Evolutionary conservation across 1,140 invertebrate genomes (phyloP).

Genomic region (Hestina assimilis): DNA sequence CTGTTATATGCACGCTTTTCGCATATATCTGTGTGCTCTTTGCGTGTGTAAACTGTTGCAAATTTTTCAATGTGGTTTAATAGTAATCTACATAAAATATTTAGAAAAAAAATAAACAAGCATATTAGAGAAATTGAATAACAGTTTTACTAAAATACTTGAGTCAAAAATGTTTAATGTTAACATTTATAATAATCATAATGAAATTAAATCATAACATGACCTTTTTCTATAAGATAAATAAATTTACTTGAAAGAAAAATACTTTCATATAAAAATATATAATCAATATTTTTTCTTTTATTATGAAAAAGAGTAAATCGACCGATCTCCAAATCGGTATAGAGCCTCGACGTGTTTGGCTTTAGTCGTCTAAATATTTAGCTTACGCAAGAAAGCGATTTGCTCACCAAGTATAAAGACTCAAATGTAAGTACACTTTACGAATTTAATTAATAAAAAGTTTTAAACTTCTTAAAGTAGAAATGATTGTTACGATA

Average conservation of each 20-base stretch:
- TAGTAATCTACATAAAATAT: neutral
- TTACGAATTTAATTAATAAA: constrained; percentile 56
- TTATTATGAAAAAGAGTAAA: neutral
- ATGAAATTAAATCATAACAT: too few relatives aligned
- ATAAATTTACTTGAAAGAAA: too few relatives aligned
- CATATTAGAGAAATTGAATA: too few relatives aligned
- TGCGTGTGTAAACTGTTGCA: constrained; percentile 36
- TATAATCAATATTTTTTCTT: neutral
- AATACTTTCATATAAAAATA: neutral
- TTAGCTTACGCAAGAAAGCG: constrained; percentile 20
- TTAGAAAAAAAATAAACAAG: neutral
- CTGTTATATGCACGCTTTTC: constrained; percentile 35
- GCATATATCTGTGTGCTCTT: constrained; percentile 40
- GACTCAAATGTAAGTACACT: constrained; percentile 40
- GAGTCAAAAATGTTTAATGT: too few relatives aligned
- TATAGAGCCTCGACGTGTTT: neutral
- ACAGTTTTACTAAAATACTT: too few relatives aligned
- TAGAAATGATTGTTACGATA: constrained; percentile 38
- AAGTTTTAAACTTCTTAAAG: constrained; percentile 37
- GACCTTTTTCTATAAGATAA: too few relatives aligned
- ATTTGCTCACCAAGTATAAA: constrained; percentile 36
- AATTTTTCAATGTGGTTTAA: neutral
- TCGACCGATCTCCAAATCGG: neutral
- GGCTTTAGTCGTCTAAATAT: neutral
- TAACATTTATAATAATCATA: too few relatives aligned